phyloP scores from a whole-genome alignment of 1,140 invertebrate species.

The Drosophila nebulosa region DNA sequence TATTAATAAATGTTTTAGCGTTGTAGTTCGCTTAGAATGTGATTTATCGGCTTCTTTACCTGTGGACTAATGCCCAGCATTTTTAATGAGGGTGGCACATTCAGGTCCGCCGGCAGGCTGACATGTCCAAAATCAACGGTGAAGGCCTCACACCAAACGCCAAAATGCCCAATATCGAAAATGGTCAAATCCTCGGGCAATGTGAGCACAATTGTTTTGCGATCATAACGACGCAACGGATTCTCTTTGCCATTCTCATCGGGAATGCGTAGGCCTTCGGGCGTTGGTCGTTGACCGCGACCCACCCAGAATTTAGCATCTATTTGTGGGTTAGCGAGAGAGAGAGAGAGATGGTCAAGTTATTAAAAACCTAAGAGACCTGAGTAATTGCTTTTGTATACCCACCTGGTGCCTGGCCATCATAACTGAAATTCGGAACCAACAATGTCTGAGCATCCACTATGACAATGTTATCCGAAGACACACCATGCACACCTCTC shows the following conservation, averaged over 20 bases:
- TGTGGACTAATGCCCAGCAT: slow-evolving; percentile 96
- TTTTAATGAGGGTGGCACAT: slow-evolving; percentile 94
- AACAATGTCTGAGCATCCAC: slow-evolving; percentile 95
- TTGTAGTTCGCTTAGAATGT: slow-evolving; percentile 72
- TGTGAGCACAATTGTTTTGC: slow-evolving; percentile 92
- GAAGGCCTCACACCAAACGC: slow-evolving; percentile 93
- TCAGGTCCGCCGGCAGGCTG: slow-evolving; percentile 86
- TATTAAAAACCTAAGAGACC: no score
- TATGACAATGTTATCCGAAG: slow-evolving; percentile 91
- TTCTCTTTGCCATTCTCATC: slow-evolving; percentile 93
- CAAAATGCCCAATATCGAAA: slow-evolving; percentile 92
- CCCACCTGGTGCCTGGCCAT: slow-evolving; percentile 93
- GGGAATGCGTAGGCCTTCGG: slow-evolving; percentile 90
- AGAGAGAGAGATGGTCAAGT: not conserved
- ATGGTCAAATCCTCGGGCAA: slow-evolving; percentile 90
- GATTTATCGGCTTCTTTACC: slow-evolving; percentile 84
- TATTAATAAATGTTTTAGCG: slow-evolving; percentile 35
- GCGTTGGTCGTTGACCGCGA: slow-evolving; percentile 87
- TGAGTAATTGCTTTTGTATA: not conserved
- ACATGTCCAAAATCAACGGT: slow-evolving; percentile 95
- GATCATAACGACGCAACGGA: slow-evolving; percentile 90
- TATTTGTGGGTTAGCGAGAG: slow-evolving; percentile 65
- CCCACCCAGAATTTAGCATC: slow-evolving; percentile 96
- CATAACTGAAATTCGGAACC: slow-evolving; percentile 92
- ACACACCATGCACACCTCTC: slow-evolving; percentile 90